A percentile compares a stretch with the other conserved stretches of the same genome.
These are phyloP conservation scores for Caretta caretta DNA, from an alignment of 2,113 vertebrate genomes.

Conservation along the genomic window DNA sequence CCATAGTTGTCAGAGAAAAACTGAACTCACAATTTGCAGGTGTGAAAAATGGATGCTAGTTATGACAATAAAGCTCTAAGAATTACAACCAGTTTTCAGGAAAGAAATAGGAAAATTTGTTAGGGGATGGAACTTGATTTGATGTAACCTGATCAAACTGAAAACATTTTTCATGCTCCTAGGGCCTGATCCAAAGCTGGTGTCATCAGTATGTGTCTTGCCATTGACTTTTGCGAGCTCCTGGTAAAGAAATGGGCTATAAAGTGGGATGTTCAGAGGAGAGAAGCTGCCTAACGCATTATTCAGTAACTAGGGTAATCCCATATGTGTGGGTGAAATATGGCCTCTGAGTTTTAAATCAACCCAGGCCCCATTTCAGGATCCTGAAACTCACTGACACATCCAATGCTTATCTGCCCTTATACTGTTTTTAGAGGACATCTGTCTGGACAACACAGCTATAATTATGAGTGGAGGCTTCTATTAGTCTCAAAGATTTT, in stretches of 20 bases:
- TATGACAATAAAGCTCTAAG: not conserved
- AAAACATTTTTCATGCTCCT: not conserved
- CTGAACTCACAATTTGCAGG: not conserved
- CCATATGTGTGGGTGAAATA: not conserved
- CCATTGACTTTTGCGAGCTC: not conserved
- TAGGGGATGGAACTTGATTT: not conserved
- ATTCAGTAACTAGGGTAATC: not conserved
- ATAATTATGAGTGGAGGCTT: not conserved
- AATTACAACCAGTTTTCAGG: not conserved
- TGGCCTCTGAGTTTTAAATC: not conserved
- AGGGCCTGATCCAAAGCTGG: not conserved
- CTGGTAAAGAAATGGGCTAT: not conserved
- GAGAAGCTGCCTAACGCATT: not conserved
- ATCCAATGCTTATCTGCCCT: rapidly evolving
- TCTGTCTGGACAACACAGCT: not conserved
- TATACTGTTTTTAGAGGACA: not conserved
- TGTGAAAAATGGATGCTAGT: not conserved
- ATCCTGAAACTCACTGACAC: not conserved
- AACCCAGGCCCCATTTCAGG: not conserved
- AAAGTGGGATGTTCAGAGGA: not conserved
- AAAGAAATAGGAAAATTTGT: not conserved
- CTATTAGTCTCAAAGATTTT: not conserved
- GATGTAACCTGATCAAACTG: not conserved
- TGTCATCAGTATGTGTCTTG: not conserved
- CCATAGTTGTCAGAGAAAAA: not conserved